Conservation (phyloP, 2,113 vertebrate genomes). For the Ceyx margarethae region DNA sequence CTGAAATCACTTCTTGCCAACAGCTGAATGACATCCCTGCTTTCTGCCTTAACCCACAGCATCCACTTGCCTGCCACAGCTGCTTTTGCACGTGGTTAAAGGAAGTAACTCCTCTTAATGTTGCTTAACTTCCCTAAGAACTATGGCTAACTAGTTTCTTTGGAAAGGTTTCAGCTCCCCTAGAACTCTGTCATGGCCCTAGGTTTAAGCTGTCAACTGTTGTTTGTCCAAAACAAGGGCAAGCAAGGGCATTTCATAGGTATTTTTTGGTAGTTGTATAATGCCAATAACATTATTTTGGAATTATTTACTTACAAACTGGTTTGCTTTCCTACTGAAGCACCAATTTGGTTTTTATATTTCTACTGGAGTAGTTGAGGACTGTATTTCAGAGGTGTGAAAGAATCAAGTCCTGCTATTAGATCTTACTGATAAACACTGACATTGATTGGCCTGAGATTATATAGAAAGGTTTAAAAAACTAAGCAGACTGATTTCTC, state of each 20-base stretch:
- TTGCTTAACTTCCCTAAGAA: not conserved
- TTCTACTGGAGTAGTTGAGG: not conserved
- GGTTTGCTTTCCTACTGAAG: not conserved
- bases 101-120: not conserved
- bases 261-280: not conserved
- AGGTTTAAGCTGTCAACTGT: not conserved
- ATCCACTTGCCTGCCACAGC: not conserved
- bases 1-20: not conserved
- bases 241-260: not conserved
- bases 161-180: not conserved
- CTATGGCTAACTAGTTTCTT: not conserved
- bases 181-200: not conserved
- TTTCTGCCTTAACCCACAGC: conserved; percentile 6
- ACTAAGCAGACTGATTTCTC: not conserved
- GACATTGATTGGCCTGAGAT: not conserved
- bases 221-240: not conserved
- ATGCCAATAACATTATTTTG: not conserved
- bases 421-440: not conserved
- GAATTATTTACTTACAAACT: not conserved
- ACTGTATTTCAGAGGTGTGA: not conserved
- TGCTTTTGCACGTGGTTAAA: not conserved
- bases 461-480: not conserved
- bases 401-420: not conserved
- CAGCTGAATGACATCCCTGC: not conserved
- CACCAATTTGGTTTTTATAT: not conserved